These are phyloP conservation scores for Temnothorax ravouxi DNA, from an alignment of 2,888 invertebrate genomes.

Conservation along the genomic window DNA sequence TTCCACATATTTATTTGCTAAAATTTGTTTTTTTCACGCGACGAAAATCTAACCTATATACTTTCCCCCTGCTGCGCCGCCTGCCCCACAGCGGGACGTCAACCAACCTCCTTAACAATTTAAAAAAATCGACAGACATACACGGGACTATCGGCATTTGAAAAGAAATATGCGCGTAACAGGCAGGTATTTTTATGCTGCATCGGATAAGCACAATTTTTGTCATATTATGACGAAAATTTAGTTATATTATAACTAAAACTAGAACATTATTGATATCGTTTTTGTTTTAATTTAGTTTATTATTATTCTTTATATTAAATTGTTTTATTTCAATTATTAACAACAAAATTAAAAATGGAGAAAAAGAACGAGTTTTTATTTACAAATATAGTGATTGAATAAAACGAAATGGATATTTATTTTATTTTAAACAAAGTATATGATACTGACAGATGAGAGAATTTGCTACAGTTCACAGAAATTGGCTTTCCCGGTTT, in stretches of 20 bases:
- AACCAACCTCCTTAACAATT: too few species aligned
- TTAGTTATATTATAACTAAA: background rate
- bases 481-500: slow-evolving; percentile 86
- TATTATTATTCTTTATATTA: background rate
- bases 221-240: background rate
- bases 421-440: slow-evolving; percentile 88
- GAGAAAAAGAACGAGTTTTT: background rate
- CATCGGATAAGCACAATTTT: background rate
- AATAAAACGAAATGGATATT: slow-evolving; percentile 88
- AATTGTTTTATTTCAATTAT: background rate
- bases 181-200: background rate
- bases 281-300: slow-evolving; percentile 26
- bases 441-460: slow-evolving; percentile 80
- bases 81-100: too few species aligned
- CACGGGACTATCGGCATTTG: too few species aligned
- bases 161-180: too few species aligned
- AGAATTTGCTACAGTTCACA: slow-evolving; percentile 85
- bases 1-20: too few species aligned
- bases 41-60: too few species aligned
- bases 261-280: background rate
- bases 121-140: too few species aligned
- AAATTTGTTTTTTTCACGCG: too few species aligned
- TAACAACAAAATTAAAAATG: background rate
- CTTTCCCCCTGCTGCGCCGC: too few species aligned
- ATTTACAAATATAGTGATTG: background rate